Conservation (phyloP, 64 coral and sea anemone species). For the Pocillopora verrucosa region DNA sequence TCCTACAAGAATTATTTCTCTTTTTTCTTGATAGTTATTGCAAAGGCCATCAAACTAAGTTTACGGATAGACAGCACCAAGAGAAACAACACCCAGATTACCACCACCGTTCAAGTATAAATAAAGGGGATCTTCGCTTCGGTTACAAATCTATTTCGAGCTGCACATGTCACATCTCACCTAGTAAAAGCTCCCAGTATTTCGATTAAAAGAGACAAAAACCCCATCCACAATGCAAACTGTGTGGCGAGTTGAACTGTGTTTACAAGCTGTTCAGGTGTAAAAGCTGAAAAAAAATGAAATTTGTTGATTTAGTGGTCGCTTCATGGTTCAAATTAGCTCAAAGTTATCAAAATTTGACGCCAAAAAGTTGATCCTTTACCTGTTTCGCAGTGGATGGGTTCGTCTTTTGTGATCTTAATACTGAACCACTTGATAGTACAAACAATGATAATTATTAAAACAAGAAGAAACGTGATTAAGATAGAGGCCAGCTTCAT, state of each 20-base stretch:
- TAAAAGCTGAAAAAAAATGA: slow-evolving; percentile 47
- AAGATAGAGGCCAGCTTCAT: slow-evolving; percentile 43
- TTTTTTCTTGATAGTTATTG: no score
- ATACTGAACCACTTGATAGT: slow-evolving; percentile 86
- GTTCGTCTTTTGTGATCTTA: slow-evolving; percentile 60
- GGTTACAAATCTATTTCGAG: background rate
- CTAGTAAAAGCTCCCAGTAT: slow-evolving; percentile 54
- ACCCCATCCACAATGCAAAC: slow-evolving; percentile 73
- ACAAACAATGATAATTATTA: slow-evolving; percentile 30
- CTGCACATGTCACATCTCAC: background rate
- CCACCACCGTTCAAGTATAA: no score
- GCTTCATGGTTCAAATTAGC: background rate
- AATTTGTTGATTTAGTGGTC: background rate
- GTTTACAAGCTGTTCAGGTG: slow-evolving; percentile 47
- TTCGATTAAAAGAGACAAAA: slow-evolving; percentile 70
- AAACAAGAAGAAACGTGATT: slow-evolving; percentile 18
- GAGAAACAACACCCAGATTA: no score
- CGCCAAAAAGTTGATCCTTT: background rate
- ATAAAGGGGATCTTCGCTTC: background rate
- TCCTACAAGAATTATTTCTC: no score
- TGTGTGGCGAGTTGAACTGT: slow-evolving; percentile 58
- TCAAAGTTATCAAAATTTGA: background rate
- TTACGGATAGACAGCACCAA: no score
- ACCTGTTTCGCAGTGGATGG: slow-evolving; percentile 68
- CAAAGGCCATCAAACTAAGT: no score